Base-by-base conservation (phyloP, 2,888 invertebrate species). In the Drosophila suboccidentalis region DNA sequence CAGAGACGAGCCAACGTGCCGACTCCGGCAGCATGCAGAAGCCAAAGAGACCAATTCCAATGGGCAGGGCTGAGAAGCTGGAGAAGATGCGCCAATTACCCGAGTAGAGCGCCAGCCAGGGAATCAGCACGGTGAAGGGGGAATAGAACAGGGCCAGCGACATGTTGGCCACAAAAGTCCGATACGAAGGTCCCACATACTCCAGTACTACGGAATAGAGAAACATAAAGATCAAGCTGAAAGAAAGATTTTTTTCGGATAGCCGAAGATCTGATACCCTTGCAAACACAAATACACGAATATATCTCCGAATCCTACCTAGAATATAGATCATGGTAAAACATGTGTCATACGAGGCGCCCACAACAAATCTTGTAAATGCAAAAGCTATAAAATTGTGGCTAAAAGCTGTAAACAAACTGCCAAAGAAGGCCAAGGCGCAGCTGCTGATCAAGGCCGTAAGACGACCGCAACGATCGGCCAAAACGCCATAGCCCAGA, bases 301-400 rank as follows among this genome's bases (percentile, higher is more conserved):
- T n/a, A 11, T 13, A 6, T 17, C 17, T 6, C 2, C 1, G 6
- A 29, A 2, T 3, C 4, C 3, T 51, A 10, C 95, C 97, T 80
- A 97, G 93, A 89, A 97, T 97, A 84, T 97, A 97, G 95, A 97
- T 97, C 97, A 97, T 97, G 11, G 96, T 97, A 92, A 97, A 97
- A 89, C 96, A 97, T 92, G 97, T 97, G 92, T 97, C 97, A 89
- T 96, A 97, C 1, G 97, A 96, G 90, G 97, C 94, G 2, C 97
- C 97, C 0, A 97, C 96, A 32, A 97, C 92, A 92, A 97, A 97
- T 36, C 97, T 93, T 89, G 96, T 96, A 0, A 95, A 80, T 0
- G 96, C 95, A 91, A 97, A 97, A 0, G 94, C 92, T 94, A 95
- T 94, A 91, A 97, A 97, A 11, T 94, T 94, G 29, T 93, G 91